A percentile compares a stretch with the other conserved stretches of the same genome.
Conservation (phyloP, 2,888 invertebrate species). For the Drosophila algonquin region DNA sequence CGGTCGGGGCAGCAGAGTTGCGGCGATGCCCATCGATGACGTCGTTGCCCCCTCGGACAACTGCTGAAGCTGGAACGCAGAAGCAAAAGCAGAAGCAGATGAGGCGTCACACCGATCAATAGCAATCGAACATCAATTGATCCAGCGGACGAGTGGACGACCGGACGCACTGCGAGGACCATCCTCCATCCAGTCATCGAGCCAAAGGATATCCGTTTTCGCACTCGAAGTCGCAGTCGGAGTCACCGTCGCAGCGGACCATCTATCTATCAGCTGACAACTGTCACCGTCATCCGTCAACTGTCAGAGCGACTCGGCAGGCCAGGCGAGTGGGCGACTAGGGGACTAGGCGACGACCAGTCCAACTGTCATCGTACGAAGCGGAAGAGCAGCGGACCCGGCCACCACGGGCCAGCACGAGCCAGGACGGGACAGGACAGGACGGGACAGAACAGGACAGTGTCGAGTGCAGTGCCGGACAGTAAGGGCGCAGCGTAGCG, state of each 20-base stretch:
- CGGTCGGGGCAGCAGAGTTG: constrained; percentile 50
- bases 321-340: not conserved
- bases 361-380: constrained; percentile 1
- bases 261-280: constrained; percentile 31
- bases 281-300: constrained; percentile 29
- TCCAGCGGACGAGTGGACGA: not conserved
- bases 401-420: constrained; percentile 10
- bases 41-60: constrained; percentile 14
- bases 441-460: constrained; percentile 7
- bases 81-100: not conserved
- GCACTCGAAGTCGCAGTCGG: constrained; percentile 1
- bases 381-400: constrained; percentile 3
- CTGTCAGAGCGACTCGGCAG: constrained; percentile 10
- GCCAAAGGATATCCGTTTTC: not conserved
- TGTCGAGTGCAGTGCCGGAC: constrained; percentile 37
- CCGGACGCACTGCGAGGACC: too few relatives aligned
- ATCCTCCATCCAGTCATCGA: not conserved
- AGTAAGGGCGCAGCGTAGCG: constrained; percentile 49
- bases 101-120: not conserved
- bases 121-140: constrained; percentile 16
- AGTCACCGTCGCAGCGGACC: constrained; percentile 6
- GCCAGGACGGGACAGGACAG: not conserved
- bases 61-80: constrained; percentile 6
- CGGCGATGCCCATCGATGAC: constrained; percentile 47
- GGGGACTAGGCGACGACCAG: constrained; percentile 1